Conservation (phyloP, 2,888 invertebrate genomes). For the Mycalesis mineus region DNA sequence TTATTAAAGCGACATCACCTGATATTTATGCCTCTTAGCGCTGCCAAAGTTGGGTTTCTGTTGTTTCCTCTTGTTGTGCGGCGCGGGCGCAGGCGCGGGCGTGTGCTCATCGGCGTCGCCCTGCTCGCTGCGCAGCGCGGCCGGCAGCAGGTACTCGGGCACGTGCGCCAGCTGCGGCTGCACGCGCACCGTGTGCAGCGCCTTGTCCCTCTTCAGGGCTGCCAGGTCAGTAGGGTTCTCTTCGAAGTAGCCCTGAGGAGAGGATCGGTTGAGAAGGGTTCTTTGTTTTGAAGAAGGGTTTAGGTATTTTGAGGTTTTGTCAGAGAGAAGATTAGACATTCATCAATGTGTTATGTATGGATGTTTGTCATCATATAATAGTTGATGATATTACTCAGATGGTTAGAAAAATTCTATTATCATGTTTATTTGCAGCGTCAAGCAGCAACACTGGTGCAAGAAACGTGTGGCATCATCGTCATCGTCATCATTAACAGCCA, state of each 20-base stretch:
- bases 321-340: constrained; percentile 77
- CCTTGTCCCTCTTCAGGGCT: constrained; percentile 90
- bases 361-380: constrained; percentile 47
- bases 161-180: constrained; percentile 93
- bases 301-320: constrained; percentile 22
- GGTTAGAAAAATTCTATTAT: no score
- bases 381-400: no score
- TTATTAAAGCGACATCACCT: no score
- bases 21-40: constrained; percentile 63
- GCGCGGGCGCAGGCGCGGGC: constrained; percentile 36
- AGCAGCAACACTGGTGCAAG: no score
- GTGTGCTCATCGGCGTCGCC: constrained; percentile 58
- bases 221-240: constrained; percentile 93
- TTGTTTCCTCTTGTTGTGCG: constrained; percentile 53
- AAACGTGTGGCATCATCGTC: no score
- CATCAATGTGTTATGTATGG: constrained; percentile 60
- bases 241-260: constrained; percentile 88
- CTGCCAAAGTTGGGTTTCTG: constrained; percentile 49
- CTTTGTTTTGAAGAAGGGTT: not conserved
- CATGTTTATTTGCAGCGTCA: no score
- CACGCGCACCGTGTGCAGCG: constrained; percentile 88
- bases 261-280: not conserved
- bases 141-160: constrained; percentile 94
- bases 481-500: no score
- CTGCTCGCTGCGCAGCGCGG: constrained; percentile 83